Evolutionary conservation across 2,888 invertebrate genomes (phyloP).

Genomic region (Pseudoips prasinana): DNA sequence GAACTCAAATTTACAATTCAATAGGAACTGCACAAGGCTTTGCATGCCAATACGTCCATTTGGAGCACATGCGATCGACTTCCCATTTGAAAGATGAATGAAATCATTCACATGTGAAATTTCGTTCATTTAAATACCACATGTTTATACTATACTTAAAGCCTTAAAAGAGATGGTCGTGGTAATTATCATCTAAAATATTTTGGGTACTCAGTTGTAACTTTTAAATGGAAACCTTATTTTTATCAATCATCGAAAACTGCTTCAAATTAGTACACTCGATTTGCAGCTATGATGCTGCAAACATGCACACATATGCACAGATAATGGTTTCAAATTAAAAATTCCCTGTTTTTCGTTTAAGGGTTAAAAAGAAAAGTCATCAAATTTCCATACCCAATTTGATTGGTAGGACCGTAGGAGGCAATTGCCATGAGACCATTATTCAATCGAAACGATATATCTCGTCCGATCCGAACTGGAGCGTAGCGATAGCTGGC

Average conservation of each 20-base stretch:
- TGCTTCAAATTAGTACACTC: too few relatives aligned
- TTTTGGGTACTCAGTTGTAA: too few relatives aligned
- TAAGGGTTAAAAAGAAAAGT: too few relatives aligned
- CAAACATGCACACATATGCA: too few relatives aligned
- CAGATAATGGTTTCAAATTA: too few relatives aligned
- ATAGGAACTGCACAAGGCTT: slow-evolving; percentile 77
- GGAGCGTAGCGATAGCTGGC: slow-evolving; percentile 77
- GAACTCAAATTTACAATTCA: slow-evolving; percentile 77
- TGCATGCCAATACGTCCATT: slow-evolving; percentile 79
- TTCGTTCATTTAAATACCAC: slow-evolving; percentile 46
- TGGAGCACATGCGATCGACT: slow-evolving; percentile 74
- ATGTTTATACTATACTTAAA: slow-evolving; percentile 27
- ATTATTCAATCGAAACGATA: slow-evolving; percentile 79
- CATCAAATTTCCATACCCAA: too few relatives aligned
- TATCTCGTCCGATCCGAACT: slow-evolving; percentile 70
- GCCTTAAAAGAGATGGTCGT: too few relatives aligned
- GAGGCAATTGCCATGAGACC: slow-evolving; percentile 70
- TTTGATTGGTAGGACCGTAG: slow-evolving; percentile 51
- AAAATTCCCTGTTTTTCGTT: too few relatives aligned
- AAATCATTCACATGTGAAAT: slow-evolving; percentile 69
- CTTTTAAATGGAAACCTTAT: too few relatives aligned
- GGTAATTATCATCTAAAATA: too few relatives aligned
- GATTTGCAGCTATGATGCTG: too few relatives aligned
- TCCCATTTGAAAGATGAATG: slow-evolving; percentile 74
- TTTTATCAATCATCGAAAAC: too few relatives aligned